phyloP scores from a whole-genome alignment of 1,140 invertebrate genomes.

The Diplogasteroides magnus region DNA sequence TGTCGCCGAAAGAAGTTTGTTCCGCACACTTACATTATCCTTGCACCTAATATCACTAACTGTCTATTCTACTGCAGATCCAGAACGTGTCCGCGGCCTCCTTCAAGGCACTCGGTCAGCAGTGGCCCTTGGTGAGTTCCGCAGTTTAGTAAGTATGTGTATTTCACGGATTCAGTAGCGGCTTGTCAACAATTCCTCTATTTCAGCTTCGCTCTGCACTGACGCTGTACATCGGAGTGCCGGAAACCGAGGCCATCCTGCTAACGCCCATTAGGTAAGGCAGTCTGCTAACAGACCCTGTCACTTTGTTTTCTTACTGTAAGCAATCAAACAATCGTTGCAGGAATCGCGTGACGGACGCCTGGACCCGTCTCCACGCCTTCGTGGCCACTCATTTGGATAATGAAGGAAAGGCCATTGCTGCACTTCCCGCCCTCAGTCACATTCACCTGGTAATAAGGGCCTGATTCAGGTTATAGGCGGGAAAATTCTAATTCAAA shows the following conservation, averaged over 20 bases:
- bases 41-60: too few species aligned
- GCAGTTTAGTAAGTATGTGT: not conserved
- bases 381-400: not conserved
- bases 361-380: not conserved
- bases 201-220: conserved; percentile 44
- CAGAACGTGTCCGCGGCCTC: conserved; percentile 34
- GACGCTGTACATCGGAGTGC: conserved; percentile 46
- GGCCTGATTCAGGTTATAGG: too few species aligned
- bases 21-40: too few species aligned
- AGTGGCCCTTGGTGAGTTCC: conserved; percentile 36
- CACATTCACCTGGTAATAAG: not conserved
- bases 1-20: conserved; percentile 38
- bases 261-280: conserved; percentile 45
- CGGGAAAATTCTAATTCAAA: too few species aligned
- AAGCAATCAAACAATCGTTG: not conserved
- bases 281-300: not conserved
- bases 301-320: not conserved
- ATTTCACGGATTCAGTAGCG: not conserved
- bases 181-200: not conserved
- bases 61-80: too few species aligned
- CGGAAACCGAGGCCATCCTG: conserved; percentile 50
- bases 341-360: not conserved
- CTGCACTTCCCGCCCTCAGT: not conserved
- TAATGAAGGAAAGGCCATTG: not conserved
- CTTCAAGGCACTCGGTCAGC: conserved; percentile 42